Evolutionary conservation across 1,140 invertebrate species (phyloP), one percentile per base, ranked within the genome.

Genomic region (Ceratina calcarata): DNA sequence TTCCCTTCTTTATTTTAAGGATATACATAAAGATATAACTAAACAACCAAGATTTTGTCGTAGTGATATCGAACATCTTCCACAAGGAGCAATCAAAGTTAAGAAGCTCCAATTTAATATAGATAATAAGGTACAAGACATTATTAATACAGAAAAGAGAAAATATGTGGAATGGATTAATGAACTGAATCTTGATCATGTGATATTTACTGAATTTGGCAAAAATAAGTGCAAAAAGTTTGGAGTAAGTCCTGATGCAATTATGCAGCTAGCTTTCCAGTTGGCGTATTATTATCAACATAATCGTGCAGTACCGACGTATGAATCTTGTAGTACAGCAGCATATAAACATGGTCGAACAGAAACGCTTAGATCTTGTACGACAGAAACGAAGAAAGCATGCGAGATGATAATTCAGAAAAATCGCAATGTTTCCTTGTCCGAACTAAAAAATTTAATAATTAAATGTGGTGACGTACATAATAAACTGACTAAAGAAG

Each of bases 301-400:
- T 69, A 94, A 95, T 1, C 95, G 95, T 86, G 96, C 95, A 85
- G 96, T 96, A 0, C 95, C 97, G 2, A 98, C 97, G 3, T 99
- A 99, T 90, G 98, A 99, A 93, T 99, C 98, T 0, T 99, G 98
- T 90, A 99, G 98, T 88, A 99, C 99, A 0, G 96, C 98, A 1
- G 99, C 98, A 3, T 99, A 99, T 89, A 97, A 97, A 89, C 98
- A 99, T 92, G 99, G 99, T 0, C 94, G 99, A 78, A 99, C 99
- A 0, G 99, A 99, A 93, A 98, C 98, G 1, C 95, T 99, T 89
- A 94, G 99, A 67, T 97, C 99, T 0, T 97, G 96, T 72, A 99
- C 98, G 8, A 32, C 93, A 18, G 94, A 95, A 82, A 98, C 97
- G 0, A 96, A 96, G 91, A 93, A 92, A 64, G 95, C 96, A 55